phyloP scores from a whole-genome alignment of 2,888 invertebrate species.

The Adelphocoris suturalis region DNA sequence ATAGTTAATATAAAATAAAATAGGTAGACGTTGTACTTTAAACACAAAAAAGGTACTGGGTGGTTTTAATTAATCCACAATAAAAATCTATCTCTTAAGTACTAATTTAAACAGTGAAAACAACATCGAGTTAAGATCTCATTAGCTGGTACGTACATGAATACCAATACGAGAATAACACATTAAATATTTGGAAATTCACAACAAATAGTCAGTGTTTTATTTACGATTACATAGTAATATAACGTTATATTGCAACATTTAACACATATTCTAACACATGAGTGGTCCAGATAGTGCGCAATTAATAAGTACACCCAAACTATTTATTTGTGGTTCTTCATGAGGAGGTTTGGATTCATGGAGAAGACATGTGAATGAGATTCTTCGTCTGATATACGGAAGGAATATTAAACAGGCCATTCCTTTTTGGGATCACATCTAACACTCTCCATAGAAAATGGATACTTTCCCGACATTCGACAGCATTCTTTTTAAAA shows the following conservation, averaged over 20 bases:
- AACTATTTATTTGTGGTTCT: not conserved
- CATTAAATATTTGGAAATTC: not conserved
- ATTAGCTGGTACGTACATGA: not conserved
- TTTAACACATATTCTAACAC: not conserved
- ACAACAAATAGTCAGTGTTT: not conserved
- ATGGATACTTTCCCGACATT: too few species aligned
- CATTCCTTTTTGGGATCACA: too few species aligned
- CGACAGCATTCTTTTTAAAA: too few species aligned
- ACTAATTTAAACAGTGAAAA: not conserved
- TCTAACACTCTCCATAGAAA: too few species aligned
- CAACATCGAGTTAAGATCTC: not conserved
- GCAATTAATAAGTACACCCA: not conserved
- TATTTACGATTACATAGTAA: not conserved
- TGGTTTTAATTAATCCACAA: not conserved
- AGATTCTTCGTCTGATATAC: not conserved
- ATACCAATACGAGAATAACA: not conserved
- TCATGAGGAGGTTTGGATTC: not conserved
- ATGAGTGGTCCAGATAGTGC: not conserved
- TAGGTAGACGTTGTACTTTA: constrained; percentile 6
- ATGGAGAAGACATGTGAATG: not conserved
- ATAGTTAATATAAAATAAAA: constrained; percentile 23
- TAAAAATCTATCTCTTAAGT: not conserved
- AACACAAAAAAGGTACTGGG: constrained; percentile 13
- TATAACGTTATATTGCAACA: constrained; percentile 1
- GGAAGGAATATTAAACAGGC: too few species aligned